Evolutionary conservation across 2,888 invertebrate species (phyloP), one percentile per base, ranked within the genome.

Genomic region (Actias luna): DNA sequence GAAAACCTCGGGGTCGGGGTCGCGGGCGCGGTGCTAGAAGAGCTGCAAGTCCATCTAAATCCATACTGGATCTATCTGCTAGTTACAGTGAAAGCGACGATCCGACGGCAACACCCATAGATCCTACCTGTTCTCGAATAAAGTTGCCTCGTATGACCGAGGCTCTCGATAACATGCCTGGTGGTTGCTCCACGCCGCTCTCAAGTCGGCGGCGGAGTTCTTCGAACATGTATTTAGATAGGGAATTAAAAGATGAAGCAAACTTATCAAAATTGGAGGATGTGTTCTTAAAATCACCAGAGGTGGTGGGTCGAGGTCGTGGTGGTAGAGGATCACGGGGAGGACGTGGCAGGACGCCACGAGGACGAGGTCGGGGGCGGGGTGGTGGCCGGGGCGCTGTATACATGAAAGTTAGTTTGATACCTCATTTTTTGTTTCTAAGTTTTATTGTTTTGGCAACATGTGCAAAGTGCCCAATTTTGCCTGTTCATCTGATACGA

Each of bases 91-190:
- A 59, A 5, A 36, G 29, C 16, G 61, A 62, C 3, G 61, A 62
- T 16, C 61, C 25, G 1, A 57, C 39, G 10, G 25, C 31, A 42
- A 36, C 52, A 10, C 79, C 83, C 1, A 84, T 89, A 29, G 92
- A 92, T 72, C 90, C 91, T 1, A 92, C 87, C 2, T 89, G 90
- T 67, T 88, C 90, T n/a, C 78, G 92, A 33, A 85, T 91, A 63
- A 92, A 92, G 67, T 77, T 90, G 58, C 92, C 92, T n/a, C 80
- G 92, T 0, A 87, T 92, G 88, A 92, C 92, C 2, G 92, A 92
- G 66, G 91, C 90, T 2, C 76, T 92, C 4, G 90, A 92, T 67
- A 89, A 91, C 60, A 85, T 88, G 77, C 86, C 87, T 0, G 81
- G 82, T 4, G 71, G 78, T 4, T 87, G 87, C 64, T 72, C 82